Conservation (phyloP, 64 coral and sea anemone species). For the Hydrozoanthus tunicans region DNA sequence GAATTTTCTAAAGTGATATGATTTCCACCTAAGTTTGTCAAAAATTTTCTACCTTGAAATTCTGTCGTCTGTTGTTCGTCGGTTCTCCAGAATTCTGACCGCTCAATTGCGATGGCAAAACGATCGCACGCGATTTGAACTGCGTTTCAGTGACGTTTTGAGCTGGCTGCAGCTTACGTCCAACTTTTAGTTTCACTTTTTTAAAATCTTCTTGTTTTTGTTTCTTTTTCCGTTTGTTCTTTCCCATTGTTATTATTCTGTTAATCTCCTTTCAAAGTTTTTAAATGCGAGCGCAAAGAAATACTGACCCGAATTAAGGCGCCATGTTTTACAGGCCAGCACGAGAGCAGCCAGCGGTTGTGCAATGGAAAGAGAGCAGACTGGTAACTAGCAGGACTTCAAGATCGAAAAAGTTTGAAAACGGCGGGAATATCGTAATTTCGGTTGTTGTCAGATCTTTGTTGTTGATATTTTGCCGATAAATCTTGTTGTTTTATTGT, state of each 20-base stretch:
- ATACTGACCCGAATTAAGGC: background rate
- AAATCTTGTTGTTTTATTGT: background rate
- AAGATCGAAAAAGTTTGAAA: background rate
- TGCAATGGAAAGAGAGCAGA: background rate
- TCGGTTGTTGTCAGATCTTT: conserved; percentile 31
- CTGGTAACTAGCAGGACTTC: background rate
- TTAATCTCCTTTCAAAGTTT: background rate
- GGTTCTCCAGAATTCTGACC: conserved; percentile 42
- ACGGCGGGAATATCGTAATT: conserved; percentile 29
- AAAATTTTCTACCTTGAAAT: conserved; percentile 58
- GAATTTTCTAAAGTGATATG: background rate
- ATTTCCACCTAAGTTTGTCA: background rate
- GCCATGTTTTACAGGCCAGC: background rate
- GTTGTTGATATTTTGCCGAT: background rate
- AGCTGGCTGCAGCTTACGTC: conserved; percentile 76
- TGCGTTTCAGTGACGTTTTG: conserved; percentile 76
- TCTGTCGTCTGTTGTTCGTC: conserved; percentile 77
- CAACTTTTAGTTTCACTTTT: conserved; percentile 95
- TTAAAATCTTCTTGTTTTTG: conserved; percentile 91
- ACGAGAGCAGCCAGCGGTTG: background rate
- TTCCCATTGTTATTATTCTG: conserved; percentile 61
- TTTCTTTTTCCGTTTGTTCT: conserved; percentile 92
- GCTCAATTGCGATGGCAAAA: conserved; percentile 63
- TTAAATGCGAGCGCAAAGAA: background rate
- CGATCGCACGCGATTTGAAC: conserved; percentile 84